Percentiles rank a stretch among this genome's conserved stretches.
Conservation (phyloP, 2,888 invertebrate species). For the Hetaerina titia region DNA sequence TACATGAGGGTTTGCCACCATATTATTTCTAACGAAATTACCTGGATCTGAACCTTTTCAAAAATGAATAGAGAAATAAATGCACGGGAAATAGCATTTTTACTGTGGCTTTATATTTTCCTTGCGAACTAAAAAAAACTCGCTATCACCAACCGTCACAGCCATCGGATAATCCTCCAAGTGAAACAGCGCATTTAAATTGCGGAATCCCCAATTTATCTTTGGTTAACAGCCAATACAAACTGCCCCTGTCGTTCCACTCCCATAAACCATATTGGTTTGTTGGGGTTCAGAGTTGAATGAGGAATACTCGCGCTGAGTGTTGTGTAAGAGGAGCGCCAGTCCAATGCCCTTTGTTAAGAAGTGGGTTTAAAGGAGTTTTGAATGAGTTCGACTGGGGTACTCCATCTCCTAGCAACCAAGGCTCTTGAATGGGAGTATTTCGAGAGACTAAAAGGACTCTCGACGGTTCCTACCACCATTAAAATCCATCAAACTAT, state of each 20-base stretch:
- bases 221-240: background rate
- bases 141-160: background rate
- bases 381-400: background rate
- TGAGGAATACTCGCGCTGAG: background rate
- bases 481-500: background rate
- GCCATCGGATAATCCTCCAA: background rate
- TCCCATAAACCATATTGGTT: background rate
- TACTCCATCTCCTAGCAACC: slow-evolving; percentile 1
- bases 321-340: background rate
- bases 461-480: background rate
- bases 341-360: background rate
- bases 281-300: background rate
- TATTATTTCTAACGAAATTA: background rate
- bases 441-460: background rate
- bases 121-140: background rate
- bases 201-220: background rate
- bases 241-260: background rate
- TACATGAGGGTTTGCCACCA: no score
- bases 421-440: slow-evolving; percentile 2
- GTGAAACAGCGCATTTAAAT: background rate
- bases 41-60: background rate
- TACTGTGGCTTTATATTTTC: background rate
- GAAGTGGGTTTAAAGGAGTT: background rate
- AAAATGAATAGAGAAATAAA: background rate
- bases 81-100: background rate